These are phyloP conservation scores for Stichopus chloronotus DNA, from an alignment of 35 echinoderm and acorn worm species.

Conservation along the genomic window DNA sequence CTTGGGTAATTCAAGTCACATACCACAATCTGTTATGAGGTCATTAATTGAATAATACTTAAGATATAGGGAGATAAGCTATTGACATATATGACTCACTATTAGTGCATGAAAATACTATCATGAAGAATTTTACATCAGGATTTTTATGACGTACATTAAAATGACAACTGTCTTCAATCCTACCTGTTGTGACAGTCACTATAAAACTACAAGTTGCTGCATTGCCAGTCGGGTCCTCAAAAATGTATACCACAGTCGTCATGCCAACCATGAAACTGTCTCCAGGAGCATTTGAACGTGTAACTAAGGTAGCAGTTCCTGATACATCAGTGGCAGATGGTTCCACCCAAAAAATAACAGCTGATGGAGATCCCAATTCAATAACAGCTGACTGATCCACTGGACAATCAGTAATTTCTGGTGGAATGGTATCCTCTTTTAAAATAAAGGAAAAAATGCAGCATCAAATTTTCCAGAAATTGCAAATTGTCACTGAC, in stretches of 20 bases:
- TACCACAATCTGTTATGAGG: too few species aligned
- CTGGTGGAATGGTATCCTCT: conserved; percentile 46
- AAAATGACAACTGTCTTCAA: too few species aligned
- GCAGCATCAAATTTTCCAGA: neutral
- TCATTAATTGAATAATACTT: too few species aligned
- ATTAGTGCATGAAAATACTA: too few species aligned
- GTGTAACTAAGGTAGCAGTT: neutral
- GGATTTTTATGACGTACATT: too few species aligned
- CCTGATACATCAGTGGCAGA: conserved; percentile 82
- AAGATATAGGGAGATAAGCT: too few species aligned
- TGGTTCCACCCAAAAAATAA: conserved; percentile 52
- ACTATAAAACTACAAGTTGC: conserved; percentile 68
- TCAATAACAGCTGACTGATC: neutral
- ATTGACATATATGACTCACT: too few species aligned
- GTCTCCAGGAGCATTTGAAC: conserved; percentile 53
- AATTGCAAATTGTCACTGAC: too few species aligned
- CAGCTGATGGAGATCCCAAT: neutral
- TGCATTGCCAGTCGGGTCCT: conserved; percentile 65
- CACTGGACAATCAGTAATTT: neutral
- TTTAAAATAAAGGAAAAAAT: neutral
- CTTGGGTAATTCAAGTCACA: too few species aligned
- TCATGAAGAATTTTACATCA: too few species aligned
- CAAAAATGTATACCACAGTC: conserved; percentile 66
- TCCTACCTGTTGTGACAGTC: conserved; percentile 55
- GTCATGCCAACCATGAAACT: conserved; percentile 61